phyloP scores from a whole-genome alignment of 2,113 vertebrate species.

The Terrapene triunguis region DNA sequence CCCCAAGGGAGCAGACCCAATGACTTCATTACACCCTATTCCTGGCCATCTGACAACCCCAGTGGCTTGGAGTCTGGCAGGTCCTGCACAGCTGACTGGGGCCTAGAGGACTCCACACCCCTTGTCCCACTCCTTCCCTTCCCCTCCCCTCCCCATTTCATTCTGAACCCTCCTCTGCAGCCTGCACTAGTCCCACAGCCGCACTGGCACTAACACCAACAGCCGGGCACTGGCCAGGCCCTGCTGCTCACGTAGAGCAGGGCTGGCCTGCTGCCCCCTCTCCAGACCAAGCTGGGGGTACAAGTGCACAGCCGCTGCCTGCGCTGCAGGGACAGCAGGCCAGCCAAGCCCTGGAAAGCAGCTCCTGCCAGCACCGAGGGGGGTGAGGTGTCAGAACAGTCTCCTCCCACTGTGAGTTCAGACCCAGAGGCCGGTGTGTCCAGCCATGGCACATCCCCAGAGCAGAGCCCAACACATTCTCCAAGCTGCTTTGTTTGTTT shows the following conservation, averaged over 20 bases:
- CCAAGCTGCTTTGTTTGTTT: neutral
- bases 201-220: neutral
- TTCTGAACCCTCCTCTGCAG: neutral
- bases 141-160: neutral
- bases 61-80: neutral
- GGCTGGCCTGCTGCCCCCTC: neutral
- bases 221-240: neutral
- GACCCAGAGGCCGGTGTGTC: neutral
- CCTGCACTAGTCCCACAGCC: neutral
- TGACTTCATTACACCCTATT: neutral
- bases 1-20: neutral
- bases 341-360: neutral
- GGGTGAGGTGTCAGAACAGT: neutral
- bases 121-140: neutral
- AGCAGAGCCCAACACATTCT: accelerated
- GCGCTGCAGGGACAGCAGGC: neutral
- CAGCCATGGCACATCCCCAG: neutral
- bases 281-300: neutral
- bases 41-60: neutral
- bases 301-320: neutral
- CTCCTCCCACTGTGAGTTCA: neutral
- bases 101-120: neutral
- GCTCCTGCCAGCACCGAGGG: neutral
- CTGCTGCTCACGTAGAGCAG: neutral
- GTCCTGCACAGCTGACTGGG: neutral